Base-by-base conservation (phyloP, 53 echinoderm and acorn worm genomes). In the Luidia sarsii region DNA sequence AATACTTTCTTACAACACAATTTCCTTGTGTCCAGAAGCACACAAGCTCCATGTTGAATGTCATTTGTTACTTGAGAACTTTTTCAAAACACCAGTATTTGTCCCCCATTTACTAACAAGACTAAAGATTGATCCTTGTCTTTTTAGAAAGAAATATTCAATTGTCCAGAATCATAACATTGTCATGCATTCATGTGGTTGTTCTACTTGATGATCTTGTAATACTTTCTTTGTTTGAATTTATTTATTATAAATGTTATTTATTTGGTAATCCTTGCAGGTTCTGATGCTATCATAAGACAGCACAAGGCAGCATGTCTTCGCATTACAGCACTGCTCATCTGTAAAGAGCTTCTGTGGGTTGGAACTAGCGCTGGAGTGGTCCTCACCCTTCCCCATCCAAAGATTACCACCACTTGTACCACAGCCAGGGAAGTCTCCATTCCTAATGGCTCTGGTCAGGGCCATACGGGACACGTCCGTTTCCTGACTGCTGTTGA, bases 231-330 rank as follows among this genome's bases (percentile, higher is more conserved):
- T n/a, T n/a, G n/a, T n/a, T n/a, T n/a, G n/a, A n/a, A n/a, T n/a
- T n/a, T n/a, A n/a, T n/a, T n/a, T n/a, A n/a, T n/a, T n/a, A n/a
- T n/a, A n/a, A n/a, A n/a, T n/a, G n/a, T n/a, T n/a, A n/a, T n/a
- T n/a, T n/a, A n/a, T n/a, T n/a, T n/a, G n/a, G n/a, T n/a, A n/a
- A n/a, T n/a, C n/a, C n/a, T 52, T 21, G 27, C 67, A 97, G 97
- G 97, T 63, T 97, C 97, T 4, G 99, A 99, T 89, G 99, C 99
- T 61, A 99, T 99, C 49, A 99, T 99, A 38, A 91, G 99, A 25
- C 99, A 99, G 39, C 99, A 99, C 85, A 99, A 97, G 60, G 99
- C 94, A 33, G 99, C 99, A 43, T 94, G 99, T 80, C 87, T 99
- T 7, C 79, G 99, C 56, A 97, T 99, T 75, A 99, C 99, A 19